phyloP scores from a whole-genome alignment of 2,797 vertebrate species.

The Coccyzus lansbergi region DNA sequence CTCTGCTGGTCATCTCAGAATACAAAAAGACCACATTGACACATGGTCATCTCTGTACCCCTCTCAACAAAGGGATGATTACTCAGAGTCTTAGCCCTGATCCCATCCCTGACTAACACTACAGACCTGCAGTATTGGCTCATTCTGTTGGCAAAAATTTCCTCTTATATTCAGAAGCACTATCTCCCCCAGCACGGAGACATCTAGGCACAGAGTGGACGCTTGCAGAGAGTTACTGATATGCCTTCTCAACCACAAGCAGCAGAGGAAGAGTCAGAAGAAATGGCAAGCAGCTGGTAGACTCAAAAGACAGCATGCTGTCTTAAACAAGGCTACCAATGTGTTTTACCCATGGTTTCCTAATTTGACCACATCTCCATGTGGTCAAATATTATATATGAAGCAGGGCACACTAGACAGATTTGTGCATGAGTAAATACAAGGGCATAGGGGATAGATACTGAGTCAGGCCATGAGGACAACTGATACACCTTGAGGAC shows the following conservation, averaged over 20 bases:
- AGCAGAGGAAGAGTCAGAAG: background rate
- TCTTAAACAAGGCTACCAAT: background rate
- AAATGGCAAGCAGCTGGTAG: background rate
- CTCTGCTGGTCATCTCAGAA: background rate
- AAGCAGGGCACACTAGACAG: background rate
- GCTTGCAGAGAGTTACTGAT: background rate
- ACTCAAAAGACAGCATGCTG: accelerated
- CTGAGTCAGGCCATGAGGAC: background rate
- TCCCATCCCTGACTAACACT: background rate
- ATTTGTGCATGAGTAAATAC: background rate
- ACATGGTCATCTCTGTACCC: background rate
- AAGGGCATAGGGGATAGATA: background rate
- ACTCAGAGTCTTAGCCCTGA: background rate
- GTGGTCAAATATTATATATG: too few species aligned
- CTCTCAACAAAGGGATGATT: background rate
- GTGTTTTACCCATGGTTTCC: background rate
- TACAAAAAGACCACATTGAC: background rate
- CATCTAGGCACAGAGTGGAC: background rate
- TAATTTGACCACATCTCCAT: background rate
- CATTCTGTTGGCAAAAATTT: background rate
- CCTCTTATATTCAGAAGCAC: background rate
- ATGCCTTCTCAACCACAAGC: background rate
- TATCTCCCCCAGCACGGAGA: background rate
- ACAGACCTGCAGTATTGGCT: background rate
- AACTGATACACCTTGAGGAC: background rate